phyloP scores from a whole-genome alignment of 2,797 vertebrate species.

The Acrossocheilus fasciatus region DNA sequence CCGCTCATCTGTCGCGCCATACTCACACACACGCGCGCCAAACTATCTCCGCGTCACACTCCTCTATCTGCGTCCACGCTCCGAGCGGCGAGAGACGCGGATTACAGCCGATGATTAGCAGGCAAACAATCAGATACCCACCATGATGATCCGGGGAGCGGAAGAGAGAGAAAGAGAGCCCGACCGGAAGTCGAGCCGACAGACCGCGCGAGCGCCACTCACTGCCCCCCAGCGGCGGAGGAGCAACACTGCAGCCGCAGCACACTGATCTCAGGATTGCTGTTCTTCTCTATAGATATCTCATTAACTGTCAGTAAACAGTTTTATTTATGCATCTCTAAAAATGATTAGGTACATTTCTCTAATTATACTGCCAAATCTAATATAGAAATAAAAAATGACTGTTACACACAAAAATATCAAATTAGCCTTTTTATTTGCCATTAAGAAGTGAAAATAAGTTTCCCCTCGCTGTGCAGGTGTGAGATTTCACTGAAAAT shows the following conservation, averaged over 20 bases:
- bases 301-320: too few relatives aligned
- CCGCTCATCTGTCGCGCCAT: slow-evolving; percentile 20
- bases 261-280: background rate
- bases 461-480: too few relatives aligned
- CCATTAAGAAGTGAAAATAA: too few relatives aligned
- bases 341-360: too few relatives aligned
- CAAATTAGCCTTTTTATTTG: too few relatives aligned
- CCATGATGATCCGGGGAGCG: slow-evolving; percentile 84
- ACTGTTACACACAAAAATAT: too few relatives aligned
- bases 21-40: background rate
- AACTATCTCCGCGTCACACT: background rate
- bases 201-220: background rate
- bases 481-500: too few relatives aligned
- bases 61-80: accelerated
- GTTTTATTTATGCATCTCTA: too few relatives aligned
- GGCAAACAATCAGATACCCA: slow-evolving; percentile 70
- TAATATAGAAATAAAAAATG: too few relatives aligned
- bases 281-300: too few relatives aligned
- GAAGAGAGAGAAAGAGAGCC: slow-evolving; percentile 77
- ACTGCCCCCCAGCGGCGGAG: slow-evolving; percentile 11
- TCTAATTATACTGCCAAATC: too few relatives aligned
- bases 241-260: background rate
- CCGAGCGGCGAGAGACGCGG: slow-evolving; percentile 6
- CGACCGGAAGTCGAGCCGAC: slow-evolving; percentile 53
- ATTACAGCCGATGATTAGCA: slow-evolving; percentile 65